Percentiles rank a stretch among this genome's conserved stretches.
Conservation (phyloP, 1,140 invertebrate genomes). For the Mamestra configurata region DNA sequence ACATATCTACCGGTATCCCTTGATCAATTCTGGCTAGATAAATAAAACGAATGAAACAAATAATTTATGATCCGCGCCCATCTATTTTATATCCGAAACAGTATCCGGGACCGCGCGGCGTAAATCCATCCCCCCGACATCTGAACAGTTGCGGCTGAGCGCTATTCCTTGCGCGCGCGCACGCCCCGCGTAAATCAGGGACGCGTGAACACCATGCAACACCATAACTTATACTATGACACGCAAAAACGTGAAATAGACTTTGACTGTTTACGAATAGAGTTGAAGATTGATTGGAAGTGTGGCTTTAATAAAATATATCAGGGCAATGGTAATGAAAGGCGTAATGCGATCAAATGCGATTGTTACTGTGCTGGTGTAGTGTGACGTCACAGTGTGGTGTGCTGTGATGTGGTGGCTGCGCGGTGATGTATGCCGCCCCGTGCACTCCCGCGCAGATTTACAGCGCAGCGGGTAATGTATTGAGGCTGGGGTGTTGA, state of each 20-base stretch:
- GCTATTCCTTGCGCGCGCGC: constrained; percentile 38
- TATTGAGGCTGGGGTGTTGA: constrained; percentile 16
- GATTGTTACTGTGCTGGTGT: not conserved
- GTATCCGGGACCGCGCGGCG: constrained; percentile 8
- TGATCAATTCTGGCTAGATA: not conserved
- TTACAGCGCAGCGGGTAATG: not conserved
- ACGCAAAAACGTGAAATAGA: no score
- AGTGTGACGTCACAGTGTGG: not conserved
- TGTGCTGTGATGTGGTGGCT: not conserved
- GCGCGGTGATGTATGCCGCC: constrained; percentile 16
- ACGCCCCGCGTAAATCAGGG: constrained; percentile 50
- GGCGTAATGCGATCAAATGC: constrained; percentile 38
- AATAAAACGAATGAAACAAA: constrained; percentile 10
- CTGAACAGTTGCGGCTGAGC: constrained; percentile 32
- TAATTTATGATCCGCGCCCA: constrained; percentile 18
- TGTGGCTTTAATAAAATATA: constrained; percentile 16
- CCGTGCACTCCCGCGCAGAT: not conserved
- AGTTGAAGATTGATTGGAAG: constrained; percentile 2
- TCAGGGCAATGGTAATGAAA: constrained; percentile 34
- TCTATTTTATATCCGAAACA: constrained; percentile 32
- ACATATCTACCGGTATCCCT: not conserved
- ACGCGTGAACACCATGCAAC: constrained; percentile 48
- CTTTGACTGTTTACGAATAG: no score
- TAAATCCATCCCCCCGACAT: constrained; percentile 27
- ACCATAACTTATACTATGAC: constrained; percentile 22